Conservation (phyloP, 1,140 invertebrate species). For the Camponotus floridanus region DNA sequence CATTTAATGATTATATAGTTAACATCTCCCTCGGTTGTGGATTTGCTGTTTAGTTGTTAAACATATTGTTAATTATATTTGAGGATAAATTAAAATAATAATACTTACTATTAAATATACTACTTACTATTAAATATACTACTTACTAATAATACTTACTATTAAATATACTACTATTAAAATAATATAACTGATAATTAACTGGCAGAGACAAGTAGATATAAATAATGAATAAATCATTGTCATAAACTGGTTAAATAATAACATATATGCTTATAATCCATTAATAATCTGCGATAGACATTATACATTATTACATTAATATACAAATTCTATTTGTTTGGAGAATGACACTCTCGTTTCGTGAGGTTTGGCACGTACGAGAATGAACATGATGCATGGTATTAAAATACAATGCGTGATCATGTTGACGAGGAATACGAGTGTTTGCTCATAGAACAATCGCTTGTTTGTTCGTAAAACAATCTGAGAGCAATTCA, state of each 20-base stretch:
- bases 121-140: no score
- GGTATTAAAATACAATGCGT: slow-evolving; percentile 22
- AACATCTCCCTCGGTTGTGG: not conserved
- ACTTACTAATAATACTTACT: no score
- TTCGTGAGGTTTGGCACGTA: not conserved
- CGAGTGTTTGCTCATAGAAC: slow-evolving; percentile 5
- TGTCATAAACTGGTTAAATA: not conserved
- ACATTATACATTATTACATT: not conserved
- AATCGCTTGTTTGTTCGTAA: slow-evolving; percentile 45
- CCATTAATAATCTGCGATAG: slow-evolving; percentile 8
- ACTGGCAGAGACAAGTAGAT: not conserved
- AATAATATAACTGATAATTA: slow-evolving; percentile 2
- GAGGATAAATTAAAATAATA: no score
- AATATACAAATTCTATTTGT: slow-evolving; percentile 14
- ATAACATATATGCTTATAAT: not conserved
- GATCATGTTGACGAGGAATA: not conserved
- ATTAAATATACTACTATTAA: no score
- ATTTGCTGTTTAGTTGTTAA: not conserved
- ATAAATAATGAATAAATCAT: not conserved
- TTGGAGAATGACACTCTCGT: not conserved
- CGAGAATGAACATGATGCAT: not conserved
- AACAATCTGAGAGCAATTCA: slow-evolving; percentile 51
- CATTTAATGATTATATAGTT: not conserved
- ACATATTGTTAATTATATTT: not conserved
- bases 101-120: no score